phyloP scores from a whole-genome alignment of 2,888 invertebrate species.

The Cephus runcator region DNA sequence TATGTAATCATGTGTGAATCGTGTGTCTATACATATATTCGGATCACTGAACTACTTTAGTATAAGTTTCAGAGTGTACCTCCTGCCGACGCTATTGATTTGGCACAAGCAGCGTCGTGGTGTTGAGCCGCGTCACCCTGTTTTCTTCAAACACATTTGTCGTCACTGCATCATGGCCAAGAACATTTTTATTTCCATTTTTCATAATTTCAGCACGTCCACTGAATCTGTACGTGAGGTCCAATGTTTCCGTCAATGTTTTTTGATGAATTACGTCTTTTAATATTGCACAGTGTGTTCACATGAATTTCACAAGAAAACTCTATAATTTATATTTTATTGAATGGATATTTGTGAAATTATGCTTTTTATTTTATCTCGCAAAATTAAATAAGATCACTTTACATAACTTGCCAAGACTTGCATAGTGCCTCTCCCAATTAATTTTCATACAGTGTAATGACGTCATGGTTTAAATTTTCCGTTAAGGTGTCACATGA shows the following conservation, averaged over 20 bases:
- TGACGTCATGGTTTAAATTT: background rate
- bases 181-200: background rate
- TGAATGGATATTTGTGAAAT: background rate
- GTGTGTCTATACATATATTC: background rate
- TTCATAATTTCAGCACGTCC: background rate
- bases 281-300: background rate
- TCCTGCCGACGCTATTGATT: background rate
- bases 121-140: background rate
- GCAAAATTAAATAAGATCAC: background rate
- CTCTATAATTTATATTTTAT: background rate
- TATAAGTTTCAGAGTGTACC: background rate
- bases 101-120: background rate
- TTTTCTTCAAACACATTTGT: background rate
- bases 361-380: background rate
- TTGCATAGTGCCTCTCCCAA: conserved; percentile 12
- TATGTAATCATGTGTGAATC: background rate
- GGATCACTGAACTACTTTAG: background rate
- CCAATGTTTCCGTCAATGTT: background rate
- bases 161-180: background rate
- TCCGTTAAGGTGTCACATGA: background rate
- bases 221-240: background rate
- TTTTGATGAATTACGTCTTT: background rate
- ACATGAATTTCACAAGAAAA: background rate
- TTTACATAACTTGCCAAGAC: conserved; percentile 14
- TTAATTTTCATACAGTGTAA: conserved; percentile 1